A percentile compares a stretch with the other conserved stretches of the same genome.
phyloP scores from a whole-genome alignment of 2,113 vertebrate genomes.

The Cervus canadensis region DNA sequence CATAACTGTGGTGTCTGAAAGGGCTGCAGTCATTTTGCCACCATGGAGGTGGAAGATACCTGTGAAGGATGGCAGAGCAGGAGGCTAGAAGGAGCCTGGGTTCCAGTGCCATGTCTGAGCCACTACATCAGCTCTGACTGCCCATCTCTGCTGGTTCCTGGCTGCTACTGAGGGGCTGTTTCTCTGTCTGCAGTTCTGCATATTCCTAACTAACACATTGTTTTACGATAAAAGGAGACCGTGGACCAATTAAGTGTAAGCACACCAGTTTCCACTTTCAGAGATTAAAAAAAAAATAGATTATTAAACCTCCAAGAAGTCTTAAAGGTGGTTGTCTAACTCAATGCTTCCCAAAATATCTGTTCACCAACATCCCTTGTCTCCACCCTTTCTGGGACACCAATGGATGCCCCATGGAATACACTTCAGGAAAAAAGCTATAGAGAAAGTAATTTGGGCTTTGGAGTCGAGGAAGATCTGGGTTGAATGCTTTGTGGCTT shows the following conservation, averaged over 20 bases:
- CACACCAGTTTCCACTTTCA: background rate
- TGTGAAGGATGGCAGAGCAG: background rate
- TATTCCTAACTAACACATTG: background rate
- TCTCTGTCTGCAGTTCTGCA: background rate
- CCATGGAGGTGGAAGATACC: rapidly evolving
- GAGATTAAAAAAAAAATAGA: background rate
- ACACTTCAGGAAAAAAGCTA: background rate
- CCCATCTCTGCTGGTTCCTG: background rate
- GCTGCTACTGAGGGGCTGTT: background rate
- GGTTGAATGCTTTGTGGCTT: background rate
- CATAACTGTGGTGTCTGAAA: background rate
- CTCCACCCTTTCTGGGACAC: background rate
- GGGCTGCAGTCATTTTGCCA: background rate
- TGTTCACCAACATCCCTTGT: no score
- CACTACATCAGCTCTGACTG: background rate
- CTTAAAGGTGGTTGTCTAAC: background rate
- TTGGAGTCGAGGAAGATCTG: background rate
- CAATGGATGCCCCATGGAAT: background rate
- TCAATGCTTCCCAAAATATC: background rate
- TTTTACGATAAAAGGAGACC: background rate
- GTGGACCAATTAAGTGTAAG: background rate
- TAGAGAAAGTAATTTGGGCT: background rate
- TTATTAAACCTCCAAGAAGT: background rate
- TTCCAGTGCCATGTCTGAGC: background rate
- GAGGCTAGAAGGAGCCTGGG: background rate